Conservation (phyloP, 2,797 vertebrate species). For the Phylloscopus collybita region DNA sequence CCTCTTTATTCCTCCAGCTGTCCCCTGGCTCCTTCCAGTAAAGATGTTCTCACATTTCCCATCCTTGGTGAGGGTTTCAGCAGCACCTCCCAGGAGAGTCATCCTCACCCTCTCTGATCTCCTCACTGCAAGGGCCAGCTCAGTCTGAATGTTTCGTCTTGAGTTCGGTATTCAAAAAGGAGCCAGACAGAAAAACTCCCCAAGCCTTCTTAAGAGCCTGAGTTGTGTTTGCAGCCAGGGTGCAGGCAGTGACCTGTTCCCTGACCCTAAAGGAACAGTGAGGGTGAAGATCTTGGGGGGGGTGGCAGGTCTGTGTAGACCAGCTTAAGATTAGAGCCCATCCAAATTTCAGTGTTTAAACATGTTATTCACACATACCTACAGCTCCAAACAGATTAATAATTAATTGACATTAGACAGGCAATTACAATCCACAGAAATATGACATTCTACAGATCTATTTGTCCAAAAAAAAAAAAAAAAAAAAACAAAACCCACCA, state of each 20-base stretch:
- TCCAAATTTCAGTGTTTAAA: neutral
- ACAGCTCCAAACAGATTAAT: neutral
- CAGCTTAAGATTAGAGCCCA: neutral
- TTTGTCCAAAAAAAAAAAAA: neutral
- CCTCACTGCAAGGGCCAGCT: neutral
- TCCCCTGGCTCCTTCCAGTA: neutral
- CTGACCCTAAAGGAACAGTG: rapidly evolving
- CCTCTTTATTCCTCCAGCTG: neutral
- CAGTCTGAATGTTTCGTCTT: neutral
- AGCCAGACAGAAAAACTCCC: neutral
- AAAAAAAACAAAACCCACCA: neutral
- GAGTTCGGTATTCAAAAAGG: neutral
- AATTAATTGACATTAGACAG: neutral
- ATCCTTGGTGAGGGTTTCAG: neutral
- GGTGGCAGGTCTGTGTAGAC: neutral
- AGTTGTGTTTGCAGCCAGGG: neutral
- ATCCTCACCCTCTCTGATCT: neutral
- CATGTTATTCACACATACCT: neutral
- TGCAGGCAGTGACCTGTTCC: neutral
- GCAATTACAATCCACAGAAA: neutral
- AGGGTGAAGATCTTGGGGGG: neutral
- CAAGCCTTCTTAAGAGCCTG: neutral
- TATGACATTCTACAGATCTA: neutral
- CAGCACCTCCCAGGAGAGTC: neutral
- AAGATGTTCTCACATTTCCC: neutral